Base-by-base conservation (phyloP, 2,888 invertebrate species). In the Corythucha ciliata region DNA sequence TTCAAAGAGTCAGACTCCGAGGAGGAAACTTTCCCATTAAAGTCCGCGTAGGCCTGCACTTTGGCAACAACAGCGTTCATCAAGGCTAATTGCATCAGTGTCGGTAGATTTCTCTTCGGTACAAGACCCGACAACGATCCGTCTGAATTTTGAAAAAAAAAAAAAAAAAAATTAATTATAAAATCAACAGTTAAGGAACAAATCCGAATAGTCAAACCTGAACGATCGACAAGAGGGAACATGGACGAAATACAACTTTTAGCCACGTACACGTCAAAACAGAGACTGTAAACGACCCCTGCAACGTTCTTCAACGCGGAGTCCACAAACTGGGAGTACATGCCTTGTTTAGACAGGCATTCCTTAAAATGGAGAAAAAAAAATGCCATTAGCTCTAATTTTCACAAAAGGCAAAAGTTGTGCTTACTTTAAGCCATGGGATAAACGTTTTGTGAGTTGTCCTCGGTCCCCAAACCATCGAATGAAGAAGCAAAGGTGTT, bases 401-500 rank as follows among this genome's bases (percentile, higher is more conserved):
- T n/a, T n/a, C n/a, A n/a, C n/a, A n/a, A n/a, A n/a, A n/a, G n/a
- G n/a, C n/a, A n/a, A n/a, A n/a, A n/a, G 8, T 29, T 29, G 8
- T 29, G 29, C 52, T 52, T 61, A 70, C 71, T 65, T 91, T 91
- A 63, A 91, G 77, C 85, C 92, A 93, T 33, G 85, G 81, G 61
- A 81, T 80, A 68, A 86, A 88, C 4, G 83, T 79, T 68, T 89
- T 86, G 66, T 87, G 83, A 27, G 81, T 80, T 1, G 88, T 81
- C 37, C 92, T 74, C 4, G 92, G 86, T 4, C 88, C 87, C 93
- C 93, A 93, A 8, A 92, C 73, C 6, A 92, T 71, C 0, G 90
- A 86, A 70, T 92, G 87, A 33, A 93, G 71, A 14, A 87, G 72
- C 61, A 80, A 69, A 2, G 83, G 79, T 5, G 58, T 34, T 7